Evolutionary conservation across 2,888 invertebrate species (phyloP).

Genomic region (Oxycera nigricornis): DNA sequence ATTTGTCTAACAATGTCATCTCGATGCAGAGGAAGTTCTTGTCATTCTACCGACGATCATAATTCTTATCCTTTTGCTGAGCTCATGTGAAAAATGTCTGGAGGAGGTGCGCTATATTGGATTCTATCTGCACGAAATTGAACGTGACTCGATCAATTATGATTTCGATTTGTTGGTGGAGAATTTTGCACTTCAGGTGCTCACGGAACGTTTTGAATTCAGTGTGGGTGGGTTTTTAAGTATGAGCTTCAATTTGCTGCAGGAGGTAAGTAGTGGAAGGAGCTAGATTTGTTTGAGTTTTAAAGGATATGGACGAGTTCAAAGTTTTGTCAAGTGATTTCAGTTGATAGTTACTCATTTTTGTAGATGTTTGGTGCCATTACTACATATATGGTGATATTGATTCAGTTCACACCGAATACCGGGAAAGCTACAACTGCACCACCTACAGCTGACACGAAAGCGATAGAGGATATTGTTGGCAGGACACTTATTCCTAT

Average conservation of each 20-base stretch:
- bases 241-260: constrained; percentile 48
- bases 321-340: no score
- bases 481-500: no score
- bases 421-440: constrained; percentile 13
- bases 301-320: not conserved
- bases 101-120: constrained; percentile 44
- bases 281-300: not conserved
- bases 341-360: not conserved
- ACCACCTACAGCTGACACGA: no score
- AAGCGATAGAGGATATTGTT: no score
- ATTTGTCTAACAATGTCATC: no score
- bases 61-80: constrained; percentile 41
- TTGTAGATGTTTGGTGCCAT: constrained; percentile 48
- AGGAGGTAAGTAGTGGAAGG: constrained; percentile 39
- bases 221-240: constrained; percentile 47
- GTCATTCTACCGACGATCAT: constrained; percentile 35
- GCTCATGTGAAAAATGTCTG: constrained; percentile 44
- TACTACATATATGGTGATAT: constrained; percentile 49
- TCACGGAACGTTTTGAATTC: constrained; percentile 47
- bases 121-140: constrained; percentile 44
- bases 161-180: constrained; percentile 42
- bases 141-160: constrained; percentile 38
- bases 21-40: constrained; percentile 26
- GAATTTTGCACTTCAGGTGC: constrained; percentile 48
- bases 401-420: constrained; percentile 49